These are phyloP conservation scores for Pogonophryne albipinna DNA, from an alignment of 2,797 vertebrate species.

Conservation along the genomic window DNA sequence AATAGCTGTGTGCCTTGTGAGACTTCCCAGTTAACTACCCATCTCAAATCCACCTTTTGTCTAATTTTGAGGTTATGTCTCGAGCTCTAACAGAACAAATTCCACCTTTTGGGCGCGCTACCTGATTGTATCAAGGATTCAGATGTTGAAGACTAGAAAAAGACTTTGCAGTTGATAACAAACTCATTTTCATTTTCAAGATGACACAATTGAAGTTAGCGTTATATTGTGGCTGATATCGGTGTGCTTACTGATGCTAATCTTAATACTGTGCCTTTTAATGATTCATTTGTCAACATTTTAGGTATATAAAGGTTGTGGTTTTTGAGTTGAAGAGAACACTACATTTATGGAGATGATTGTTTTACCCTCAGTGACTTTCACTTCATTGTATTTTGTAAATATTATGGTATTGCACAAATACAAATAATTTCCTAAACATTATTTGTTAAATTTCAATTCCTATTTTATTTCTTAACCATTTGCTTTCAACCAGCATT, in stretches of 20 bases:
- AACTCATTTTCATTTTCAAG: conserved; percentile 43
- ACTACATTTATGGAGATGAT: conserved; percentile 53
- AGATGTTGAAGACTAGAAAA: background rate
- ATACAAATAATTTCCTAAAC: conserved; percentile 35
- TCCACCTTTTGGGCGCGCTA: background rate
- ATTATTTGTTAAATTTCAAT: conserved; percentile 26
- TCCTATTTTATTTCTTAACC: background rate
- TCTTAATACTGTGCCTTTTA: conserved; percentile 8
- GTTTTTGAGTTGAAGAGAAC: conserved; percentile 19
- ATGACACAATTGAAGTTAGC: background rate
- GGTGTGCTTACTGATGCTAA: background rate
- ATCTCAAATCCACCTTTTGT: background rate
- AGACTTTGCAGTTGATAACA: background rate
- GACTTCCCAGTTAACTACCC: background rate
- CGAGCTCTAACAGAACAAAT: background rate
- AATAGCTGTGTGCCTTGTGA: background rate
- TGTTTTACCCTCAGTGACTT: conserved; percentile 59
- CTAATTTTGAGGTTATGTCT: background rate
- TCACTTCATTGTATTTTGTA: conserved; percentile 62
- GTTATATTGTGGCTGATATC: background rate
- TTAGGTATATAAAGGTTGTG: conserved; percentile 38
- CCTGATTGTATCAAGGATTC: background rate
- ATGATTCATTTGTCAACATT: conserved; percentile 3
- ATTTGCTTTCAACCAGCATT: background rate
- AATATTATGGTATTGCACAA: conserved; percentile 53